These are phyloP conservation scores for Rhodeus uyekii DNA, from an alignment of 2,797 vertebrate genomes.

Conservation along the genomic window DNA sequence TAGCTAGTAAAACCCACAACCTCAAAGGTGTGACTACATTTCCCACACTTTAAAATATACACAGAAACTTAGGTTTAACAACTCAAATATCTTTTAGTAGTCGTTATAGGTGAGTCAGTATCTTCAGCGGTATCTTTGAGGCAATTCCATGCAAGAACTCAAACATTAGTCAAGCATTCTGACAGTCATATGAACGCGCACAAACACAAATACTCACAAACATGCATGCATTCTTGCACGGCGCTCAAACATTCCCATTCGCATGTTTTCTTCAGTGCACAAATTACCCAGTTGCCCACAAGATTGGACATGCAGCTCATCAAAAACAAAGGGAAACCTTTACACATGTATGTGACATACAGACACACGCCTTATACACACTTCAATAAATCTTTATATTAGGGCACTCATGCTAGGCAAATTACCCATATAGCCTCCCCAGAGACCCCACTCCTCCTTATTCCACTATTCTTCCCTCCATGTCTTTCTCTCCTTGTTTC, in stretches of 20 bases:
- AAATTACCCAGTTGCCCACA: conserved; percentile 66
- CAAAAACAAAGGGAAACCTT: not conserved
- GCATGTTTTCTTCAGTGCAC: conserved; percentile 64
- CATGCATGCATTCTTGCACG: conserved; percentile 31
- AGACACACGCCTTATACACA: conserved; percentile 16
- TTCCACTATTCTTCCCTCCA: conserved; percentile 12
- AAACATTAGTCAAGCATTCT: not conserved
- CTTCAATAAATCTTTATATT: conserved; percentile 31
- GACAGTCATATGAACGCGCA: conserved; percentile 19
- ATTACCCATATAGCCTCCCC: conserved; percentile 21
- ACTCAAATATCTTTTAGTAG: not conserved
- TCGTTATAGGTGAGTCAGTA: conserved; percentile 27
- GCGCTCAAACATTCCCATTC: conserved; percentile 39
- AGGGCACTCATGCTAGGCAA: not conserved
- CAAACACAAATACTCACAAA: conserved; percentile 54
- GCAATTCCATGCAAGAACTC: not conserved
- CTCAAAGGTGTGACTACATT: not conserved
- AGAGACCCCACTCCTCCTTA: conserved; percentile 21
- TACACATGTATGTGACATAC: conserved; percentile 9
- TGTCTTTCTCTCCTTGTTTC: conserved; percentile 35
- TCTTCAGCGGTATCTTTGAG: not conserved
- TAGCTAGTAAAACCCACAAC: not conserved
- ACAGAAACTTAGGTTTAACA: not conserved
- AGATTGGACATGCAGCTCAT: conserved; percentile 70
- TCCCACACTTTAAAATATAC: not conserved